Evolutionary conservation across 2,888 invertebrate species (phyloP), one percentile per base, ranked within the genome.

Genomic region (Pachymerium ferrugineum): DNA sequence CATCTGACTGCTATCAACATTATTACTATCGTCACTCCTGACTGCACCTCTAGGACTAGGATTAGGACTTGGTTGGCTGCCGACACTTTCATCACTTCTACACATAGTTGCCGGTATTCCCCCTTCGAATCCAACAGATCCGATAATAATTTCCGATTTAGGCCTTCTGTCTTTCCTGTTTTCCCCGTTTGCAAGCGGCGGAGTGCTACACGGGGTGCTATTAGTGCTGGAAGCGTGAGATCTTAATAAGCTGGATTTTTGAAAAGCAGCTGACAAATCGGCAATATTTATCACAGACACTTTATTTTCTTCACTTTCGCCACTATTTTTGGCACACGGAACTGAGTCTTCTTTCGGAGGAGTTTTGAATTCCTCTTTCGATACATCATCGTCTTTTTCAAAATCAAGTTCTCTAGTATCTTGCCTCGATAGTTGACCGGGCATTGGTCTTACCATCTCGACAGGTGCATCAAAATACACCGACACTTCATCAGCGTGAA

Each of bases 211-310:
- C 38, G 72, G 74, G 4, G 69, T 73, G 16, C 42, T 70, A 29
- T 62, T 22, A 16, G 71, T 12, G 72, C 75, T 71, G 70, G 72
- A 19, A 42, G 73, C 72, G 38, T 68, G 35, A 30, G 76, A 70
- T 22, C 75, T 71, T 70, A 77, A 25, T 47, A 74, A 42, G 73
- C 76, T 77, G 38, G 77, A 74, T 31, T 75, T 78, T 47, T 78
- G 78, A 74, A 79, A 79, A 30, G 79, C 78, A 22, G 79, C 77
- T 29, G 77, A 76, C 29, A 79, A 75, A 74, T 79, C 79, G 31
- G 77, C 77, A 29, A 79, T 47, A 69, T 77, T 78, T 16, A 79
- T 79, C 16, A 79, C 78, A 8, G 79, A 78, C 16, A 78, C 75
- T 72, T 78, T 79, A 30, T 78, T 76, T 12, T 76, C 77, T n/a